These are phyloP conservation scores for Mycteria americana DNA, from an alignment of 2,797 vertebrate species.

Conservation along the genomic window DNA sequence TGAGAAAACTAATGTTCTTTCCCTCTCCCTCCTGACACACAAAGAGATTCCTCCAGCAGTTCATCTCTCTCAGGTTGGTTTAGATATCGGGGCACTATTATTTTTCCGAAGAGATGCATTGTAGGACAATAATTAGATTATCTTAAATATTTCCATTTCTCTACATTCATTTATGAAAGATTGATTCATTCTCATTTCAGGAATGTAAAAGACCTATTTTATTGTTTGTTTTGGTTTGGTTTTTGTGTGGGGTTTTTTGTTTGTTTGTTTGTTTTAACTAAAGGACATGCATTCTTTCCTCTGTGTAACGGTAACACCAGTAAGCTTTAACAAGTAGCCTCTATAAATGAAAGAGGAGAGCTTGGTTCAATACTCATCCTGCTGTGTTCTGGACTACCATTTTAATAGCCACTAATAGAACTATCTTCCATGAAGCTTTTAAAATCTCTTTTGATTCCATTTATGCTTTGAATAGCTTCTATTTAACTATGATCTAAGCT, in stretches of 20 bases:
- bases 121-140: not conserved
- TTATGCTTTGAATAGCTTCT: not conserved
- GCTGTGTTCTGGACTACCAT: not conserved
- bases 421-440: not conserved
- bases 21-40: not conserved
- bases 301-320: not conserved
- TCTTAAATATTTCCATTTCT: not conserved
- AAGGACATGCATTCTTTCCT: not conserved
- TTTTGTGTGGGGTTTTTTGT: no score
- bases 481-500: not conserved
- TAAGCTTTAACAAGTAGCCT: not conserved
- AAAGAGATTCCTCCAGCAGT: not conserved
- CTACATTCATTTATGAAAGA: not conserved
- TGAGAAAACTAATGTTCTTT: not conserved
- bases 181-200: not conserved
- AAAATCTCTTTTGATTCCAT: not conserved
- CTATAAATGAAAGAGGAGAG: not conserved
- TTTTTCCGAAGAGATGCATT: not conserved
- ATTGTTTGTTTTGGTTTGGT: not conserved
- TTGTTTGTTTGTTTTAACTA: no score
- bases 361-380: not conserved
- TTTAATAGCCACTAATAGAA: not conserved
- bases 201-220: not conserved
- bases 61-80: not conserved
- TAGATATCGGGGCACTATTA: not conserved